phyloP scores from a whole-genome alignment of 2,888 invertebrate species.

The Coecobrya sp. region DNA sequence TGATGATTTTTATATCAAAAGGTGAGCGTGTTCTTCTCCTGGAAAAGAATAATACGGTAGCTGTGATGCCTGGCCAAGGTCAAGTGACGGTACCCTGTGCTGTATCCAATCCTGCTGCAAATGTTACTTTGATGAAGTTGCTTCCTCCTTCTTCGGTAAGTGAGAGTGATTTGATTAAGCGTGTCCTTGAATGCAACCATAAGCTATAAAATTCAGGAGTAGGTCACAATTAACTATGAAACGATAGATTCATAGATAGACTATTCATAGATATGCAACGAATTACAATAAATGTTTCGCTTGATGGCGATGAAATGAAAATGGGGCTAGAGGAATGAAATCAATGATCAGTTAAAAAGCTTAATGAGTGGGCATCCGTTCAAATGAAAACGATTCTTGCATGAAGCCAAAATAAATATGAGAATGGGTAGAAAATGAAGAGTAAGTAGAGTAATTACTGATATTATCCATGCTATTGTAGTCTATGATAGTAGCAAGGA shows the following conservation, averaged over 20 bases:
- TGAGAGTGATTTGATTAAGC: conserved; percentile 60
- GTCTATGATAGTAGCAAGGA: not conserved
- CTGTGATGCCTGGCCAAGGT: conserved; percentile 61
- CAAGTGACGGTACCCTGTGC: conserved; percentile 79
- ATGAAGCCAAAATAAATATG: not conserved
- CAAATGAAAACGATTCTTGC: conserved; percentile 15
- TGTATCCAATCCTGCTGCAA: conserved; percentile 80
- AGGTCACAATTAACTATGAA: not conserved
- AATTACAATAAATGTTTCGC: conserved; percentile 16
- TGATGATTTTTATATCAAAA: conserved; percentile 39
- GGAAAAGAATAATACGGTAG: conserved; percentile 78
- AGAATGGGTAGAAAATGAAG: conserved; percentile 19
- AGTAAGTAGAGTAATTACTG: conserved; percentile 67
- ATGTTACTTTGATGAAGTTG: conserved; percentile 79
- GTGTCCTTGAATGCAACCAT: not conserved
- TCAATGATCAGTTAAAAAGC: conserved; percentile 12
- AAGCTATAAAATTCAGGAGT: not conserved
- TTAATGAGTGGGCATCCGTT: conserved; percentile 16
- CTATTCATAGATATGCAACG: not conserved
- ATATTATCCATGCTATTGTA: conserved; percentile 3
- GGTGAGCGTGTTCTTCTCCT: conserved; percentile 80
- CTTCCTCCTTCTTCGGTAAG: conserved; percentile 79
- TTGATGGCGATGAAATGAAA: conserved; percentile 67
- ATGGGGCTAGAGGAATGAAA: conserved; percentile 56
- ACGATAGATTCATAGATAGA: too few species aligned